phyloP scores from a whole-genome alignment of 2,797 vertebrate genomes.

The Hypotaenidia okinawae region DNA sequence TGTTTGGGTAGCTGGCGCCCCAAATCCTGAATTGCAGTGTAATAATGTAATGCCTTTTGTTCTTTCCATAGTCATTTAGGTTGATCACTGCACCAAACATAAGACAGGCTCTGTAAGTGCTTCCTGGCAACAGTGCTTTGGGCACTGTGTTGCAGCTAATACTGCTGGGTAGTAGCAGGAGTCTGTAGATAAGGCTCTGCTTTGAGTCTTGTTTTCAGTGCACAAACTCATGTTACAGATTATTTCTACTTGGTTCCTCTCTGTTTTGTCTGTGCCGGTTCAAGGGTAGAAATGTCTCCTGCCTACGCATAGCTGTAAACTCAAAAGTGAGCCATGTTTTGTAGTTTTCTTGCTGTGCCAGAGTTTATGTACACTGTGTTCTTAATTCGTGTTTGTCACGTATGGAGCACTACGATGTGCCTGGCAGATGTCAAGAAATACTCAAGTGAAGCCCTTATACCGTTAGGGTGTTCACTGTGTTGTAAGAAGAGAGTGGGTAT shows the following conservation, averaged over 20 bases:
- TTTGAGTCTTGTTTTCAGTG: neutral
- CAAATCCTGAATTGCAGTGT: neutral
- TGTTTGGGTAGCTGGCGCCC: neutral
- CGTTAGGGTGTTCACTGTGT: neutral
- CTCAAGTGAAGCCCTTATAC: neutral
- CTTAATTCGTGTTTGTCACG: neutral
- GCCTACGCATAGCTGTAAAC: neutral
- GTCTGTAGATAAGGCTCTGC: neutral
- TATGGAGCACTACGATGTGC: neutral
- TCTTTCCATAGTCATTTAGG: neutral
- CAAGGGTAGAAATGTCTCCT: neutral
- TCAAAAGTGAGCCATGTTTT: neutral
- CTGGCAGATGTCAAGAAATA: neutral
- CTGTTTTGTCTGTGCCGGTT: neutral
- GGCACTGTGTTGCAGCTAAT: neutral
- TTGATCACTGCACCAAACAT: neutral
- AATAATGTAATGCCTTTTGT: neutral
- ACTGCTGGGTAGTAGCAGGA: neutral
- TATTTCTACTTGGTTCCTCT: neutral
- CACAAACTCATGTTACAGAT: neutral
- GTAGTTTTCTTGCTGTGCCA: neutral
- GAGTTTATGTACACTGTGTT: neutral
- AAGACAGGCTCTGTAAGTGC: neutral
- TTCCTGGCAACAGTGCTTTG: neutral
- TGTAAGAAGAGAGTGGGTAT: neutral